phyloP scores from a whole-genome alignment of 2,888 invertebrate species.

The Heteromyza rotundicornis region DNA sequence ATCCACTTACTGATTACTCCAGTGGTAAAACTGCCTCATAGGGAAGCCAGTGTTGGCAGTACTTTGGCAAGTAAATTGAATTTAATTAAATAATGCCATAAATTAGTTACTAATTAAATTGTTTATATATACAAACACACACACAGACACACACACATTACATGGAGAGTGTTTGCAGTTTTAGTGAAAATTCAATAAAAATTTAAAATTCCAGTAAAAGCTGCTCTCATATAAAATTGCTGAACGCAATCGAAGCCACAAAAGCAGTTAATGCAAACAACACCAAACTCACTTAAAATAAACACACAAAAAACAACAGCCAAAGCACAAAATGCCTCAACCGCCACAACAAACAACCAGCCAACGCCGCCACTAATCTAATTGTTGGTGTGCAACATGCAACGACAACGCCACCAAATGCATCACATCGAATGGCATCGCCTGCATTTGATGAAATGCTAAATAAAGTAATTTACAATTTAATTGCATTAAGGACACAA shows the following conservation, averaged over 20 bases:
- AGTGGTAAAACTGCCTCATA: no score
- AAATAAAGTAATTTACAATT: constrained; percentile 37
- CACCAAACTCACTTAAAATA: constrained; percentile 26
- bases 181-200: neutral
- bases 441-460: constrained; percentile 8
- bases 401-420: constrained; percentile 2
- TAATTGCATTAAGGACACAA: constrained; percentile 42
- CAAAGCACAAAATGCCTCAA: neutral
- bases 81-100: constrained; percentile 38
- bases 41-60: no score
- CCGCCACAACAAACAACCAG: neutral
- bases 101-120: constrained; percentile 40
- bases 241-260: constrained; percentile 5
- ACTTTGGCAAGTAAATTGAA: constrained; percentile 34
- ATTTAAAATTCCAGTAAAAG: neutral
- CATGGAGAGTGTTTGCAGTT: no score
- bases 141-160: constrained; percentile 1
- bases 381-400: no score
- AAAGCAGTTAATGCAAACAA: constrained; percentile 3
- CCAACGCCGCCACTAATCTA: constrained; percentile 1
- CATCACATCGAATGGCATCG: neutral
- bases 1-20: no score
- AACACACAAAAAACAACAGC: constrained; percentile 16
- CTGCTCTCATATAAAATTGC: neutral
- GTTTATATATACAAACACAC: constrained; percentile 26